Evolutionary conservation across 2,888 invertebrate species (phyloP).

Genomic region (Lycaena phlaeas): DNA sequence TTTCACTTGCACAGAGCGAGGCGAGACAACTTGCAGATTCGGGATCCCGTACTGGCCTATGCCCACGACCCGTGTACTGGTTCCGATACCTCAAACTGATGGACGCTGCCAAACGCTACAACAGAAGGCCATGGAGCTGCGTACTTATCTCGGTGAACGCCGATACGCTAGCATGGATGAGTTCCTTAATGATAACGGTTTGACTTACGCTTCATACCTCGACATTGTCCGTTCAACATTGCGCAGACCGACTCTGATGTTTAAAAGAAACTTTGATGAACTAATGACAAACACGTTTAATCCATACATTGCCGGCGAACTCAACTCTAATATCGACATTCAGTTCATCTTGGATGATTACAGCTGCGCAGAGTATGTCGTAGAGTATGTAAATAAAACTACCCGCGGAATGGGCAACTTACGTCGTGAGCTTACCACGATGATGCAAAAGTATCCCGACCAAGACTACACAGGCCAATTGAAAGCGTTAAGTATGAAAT

Average conservation of each 20-base stretch:
- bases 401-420: constrained; percentile 31
- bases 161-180: constrained; percentile 28
- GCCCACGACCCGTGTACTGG: constrained; percentile 26
- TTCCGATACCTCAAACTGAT: constrained; percentile 31
- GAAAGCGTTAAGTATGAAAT: constrained; percentile 21
- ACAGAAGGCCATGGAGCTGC: constrained; percentile 27
- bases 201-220: constrained; percentile 28
- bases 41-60: constrained; percentile 34
- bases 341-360: constrained; percentile 22
- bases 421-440: constrained; percentile 26
- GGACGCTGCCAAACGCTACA: constrained; percentile 24
- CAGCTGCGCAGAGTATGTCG: constrained; percentile 36
- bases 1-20: constrained; percentile 29
- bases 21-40: constrained; percentile 28
- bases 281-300: constrained; percentile 36
- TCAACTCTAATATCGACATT: constrained; percentile 26
- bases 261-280: constrained; percentile 30
- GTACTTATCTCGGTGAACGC: constrained; percentile 25
- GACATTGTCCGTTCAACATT: constrained; percentile 28
- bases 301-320: constrained; percentile 29
- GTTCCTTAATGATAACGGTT: constrained; percentile 25
- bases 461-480: constrained; percentile 18
- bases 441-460: constrained; percentile 23
- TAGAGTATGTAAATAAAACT: constrained; percentile 35
- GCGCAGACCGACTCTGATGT: constrained; percentile 27